These are phyloP conservation scores for Eupithecia abbreviata DNA, from an alignment of 2,888 invertebrate genomes.

Conservation along the genomic window DNA sequence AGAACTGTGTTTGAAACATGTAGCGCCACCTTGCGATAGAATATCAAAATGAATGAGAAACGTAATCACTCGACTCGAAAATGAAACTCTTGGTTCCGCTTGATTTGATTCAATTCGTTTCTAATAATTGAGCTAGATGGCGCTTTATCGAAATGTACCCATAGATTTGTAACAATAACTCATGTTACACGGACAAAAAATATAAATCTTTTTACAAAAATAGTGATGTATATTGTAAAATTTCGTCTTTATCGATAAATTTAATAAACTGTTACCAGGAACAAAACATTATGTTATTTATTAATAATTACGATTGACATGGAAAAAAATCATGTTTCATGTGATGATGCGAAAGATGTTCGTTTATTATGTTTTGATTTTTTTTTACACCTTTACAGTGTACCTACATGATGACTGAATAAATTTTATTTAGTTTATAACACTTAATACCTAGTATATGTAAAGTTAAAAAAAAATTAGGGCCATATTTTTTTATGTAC, in stretches of 20 bases:
- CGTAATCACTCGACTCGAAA: slow-evolving; percentile 30
- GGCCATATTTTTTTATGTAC: no score
- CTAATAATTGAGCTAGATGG: slow-evolving; percentile 33
- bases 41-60: slow-evolving; percentile 20
- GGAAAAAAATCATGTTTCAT: not conserved
- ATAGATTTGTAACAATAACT: not conserved
- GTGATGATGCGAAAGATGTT: not conserved
- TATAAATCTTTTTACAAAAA: not conserved
- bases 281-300: not conserved
- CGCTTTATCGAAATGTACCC: slow-evolving; percentile 15
- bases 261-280: not conserved
- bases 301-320: not conserved
- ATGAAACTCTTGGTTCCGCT: slow-evolving; percentile 19
- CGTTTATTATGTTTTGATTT: not conserved
- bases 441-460: no score
- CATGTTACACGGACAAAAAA: no score
- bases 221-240: not conserved
- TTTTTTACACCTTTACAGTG: not conserved
- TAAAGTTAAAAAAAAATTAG: no score
- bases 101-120: slow-evolving; percentile 32
- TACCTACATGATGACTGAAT: no score
- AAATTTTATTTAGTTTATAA: no score
- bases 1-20: not conserved
- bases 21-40: slow-evolving; percentile 37
- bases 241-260: not conserved